Percentiles rank a stretch among this genome's conserved stretches.
phyloP scores from a whole-genome alignment of 2,797 vertebrate species.

The Oryzias dopingdopingensis region DNA sequence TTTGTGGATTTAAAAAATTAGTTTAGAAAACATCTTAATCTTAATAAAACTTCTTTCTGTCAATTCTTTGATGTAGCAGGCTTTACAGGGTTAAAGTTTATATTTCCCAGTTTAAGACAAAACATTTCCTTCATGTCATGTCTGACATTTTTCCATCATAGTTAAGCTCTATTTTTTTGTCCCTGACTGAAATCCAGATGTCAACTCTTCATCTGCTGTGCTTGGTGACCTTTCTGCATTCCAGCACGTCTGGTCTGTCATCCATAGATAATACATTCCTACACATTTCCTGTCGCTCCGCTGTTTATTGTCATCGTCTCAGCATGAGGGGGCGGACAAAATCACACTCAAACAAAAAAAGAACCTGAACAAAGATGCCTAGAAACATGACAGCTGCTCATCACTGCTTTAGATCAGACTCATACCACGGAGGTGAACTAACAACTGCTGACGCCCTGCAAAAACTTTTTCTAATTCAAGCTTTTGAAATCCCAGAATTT shows the following conservation, averaged over 20 bases:
- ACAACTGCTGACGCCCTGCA: not conserved
- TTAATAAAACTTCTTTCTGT: too few relatives aligned
- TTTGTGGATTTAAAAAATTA: too few relatives aligned
- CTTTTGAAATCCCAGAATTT: too few relatives aligned
- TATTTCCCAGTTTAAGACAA: too few relatives aligned
- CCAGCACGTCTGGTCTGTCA: slow-evolving; percentile 16
- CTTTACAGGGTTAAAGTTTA: too few relatives aligned
- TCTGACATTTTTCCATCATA: not conserved
- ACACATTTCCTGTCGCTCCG: not conserved
- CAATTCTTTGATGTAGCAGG: too few relatives aligned
- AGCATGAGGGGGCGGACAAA: not conserved
- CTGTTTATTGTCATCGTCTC: not conserved
- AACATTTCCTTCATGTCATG: too few relatives aligned
- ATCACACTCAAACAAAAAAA: not conserved
- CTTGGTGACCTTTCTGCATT: slow-evolving; percentile 26
- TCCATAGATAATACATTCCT: slow-evolving; percentile 23
- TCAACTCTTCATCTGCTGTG: slow-evolving; percentile 28
- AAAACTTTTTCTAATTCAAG: not conserved
- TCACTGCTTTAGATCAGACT: not conserved
- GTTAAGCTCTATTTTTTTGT: slow-evolving; percentile 7
- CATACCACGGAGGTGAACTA: not conserved
- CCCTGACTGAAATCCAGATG: slow-evolving; percentile 32
- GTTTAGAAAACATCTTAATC: too few relatives aligned
- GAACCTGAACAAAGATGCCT: not conserved
- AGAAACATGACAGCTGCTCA: not conserved